Conservation (phyloP, 2,888 invertebrate species). For the Pharmacophagus antenor region DNA sequence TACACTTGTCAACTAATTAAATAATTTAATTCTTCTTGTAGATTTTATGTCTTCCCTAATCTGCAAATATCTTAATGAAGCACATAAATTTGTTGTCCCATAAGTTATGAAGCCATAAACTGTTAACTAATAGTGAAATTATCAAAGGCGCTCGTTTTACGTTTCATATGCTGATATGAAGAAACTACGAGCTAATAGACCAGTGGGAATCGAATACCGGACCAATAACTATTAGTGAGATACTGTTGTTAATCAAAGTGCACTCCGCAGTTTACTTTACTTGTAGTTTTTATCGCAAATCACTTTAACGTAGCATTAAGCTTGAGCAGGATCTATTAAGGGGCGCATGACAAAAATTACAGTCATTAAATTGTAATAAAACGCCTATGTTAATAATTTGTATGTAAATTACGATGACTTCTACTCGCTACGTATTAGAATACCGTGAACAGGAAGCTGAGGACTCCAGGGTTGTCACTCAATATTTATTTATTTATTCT, state of each 20-base stretch:
- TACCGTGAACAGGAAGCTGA: conserved; percentile 6
- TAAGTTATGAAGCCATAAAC: conserved; percentile 20
- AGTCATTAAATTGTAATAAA: conserved; percentile 26
- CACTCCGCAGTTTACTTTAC: conserved; percentile 16
- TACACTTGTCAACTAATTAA: background rate
- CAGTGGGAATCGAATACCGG: conserved; percentile 19
- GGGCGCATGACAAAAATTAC: conserved; percentile 25
- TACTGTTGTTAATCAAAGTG: conserved; percentile 9
- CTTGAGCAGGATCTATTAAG: conserved; percentile 24
- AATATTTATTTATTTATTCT: background rate
- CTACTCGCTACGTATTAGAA: conserved; percentile 4
- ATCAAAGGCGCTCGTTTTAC: conserved; percentile 15
- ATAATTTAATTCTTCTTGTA: conserved; percentile 1
- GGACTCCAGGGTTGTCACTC: conserved; percentile 3
- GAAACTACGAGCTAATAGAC: conserved; percentile 3
- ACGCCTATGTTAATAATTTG: conserved; percentile 29
- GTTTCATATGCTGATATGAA: conserved; percentile 3
- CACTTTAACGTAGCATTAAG: conserved; percentile 16
- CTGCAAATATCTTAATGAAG: conserved; percentile 4
- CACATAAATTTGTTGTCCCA: conserved; percentile 13
- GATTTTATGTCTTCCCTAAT: background rate
- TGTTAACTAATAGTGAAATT: conserved; percentile 7
- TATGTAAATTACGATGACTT: conserved; percentile 25
- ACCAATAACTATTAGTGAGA: conserved; percentile 8
- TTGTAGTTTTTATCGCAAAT: conserved; percentile 28